phyloP scores from a whole-genome alignment of 2,113 vertebrate genomes.

The Pipra filicauda region DNA sequence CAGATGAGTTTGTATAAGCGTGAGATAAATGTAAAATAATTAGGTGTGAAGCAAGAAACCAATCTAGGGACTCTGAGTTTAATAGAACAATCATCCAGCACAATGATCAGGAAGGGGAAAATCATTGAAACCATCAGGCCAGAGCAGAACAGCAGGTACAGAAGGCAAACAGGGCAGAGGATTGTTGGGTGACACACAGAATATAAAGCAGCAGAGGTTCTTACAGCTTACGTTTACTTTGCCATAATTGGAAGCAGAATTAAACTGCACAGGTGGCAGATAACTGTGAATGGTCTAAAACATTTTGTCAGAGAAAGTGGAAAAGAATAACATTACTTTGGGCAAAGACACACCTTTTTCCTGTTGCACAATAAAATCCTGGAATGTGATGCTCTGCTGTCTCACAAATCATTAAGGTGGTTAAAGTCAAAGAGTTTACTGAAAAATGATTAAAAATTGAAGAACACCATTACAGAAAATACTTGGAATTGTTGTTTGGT shows the following conservation, averaged over 20 bases:
- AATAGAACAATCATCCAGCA: constrained; percentile 33
- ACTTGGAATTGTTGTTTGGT: background rate
- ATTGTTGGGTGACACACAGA: background rate
- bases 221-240: background rate
- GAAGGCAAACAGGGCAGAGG: constrained; percentile 30
- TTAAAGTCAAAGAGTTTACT: background rate
- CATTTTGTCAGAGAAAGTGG: background rate
- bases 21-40: constrained; percentile 18
- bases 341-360: background rate
- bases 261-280: background rate
- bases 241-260: background rate
- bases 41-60: background rate
- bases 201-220: constrained; percentile 35
- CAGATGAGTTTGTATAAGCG: background rate
- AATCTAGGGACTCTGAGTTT: background rate
- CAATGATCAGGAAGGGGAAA: constrained; percentile 29
- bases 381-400: background rate
- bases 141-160: background rate
- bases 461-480: background rate
- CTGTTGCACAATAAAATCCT: background rate
- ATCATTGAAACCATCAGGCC: constrained; percentile 45
- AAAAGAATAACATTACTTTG: background rate
- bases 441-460: background rate
- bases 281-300: background rate
- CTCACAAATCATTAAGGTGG: background rate